These are phyloP conservation scores for Candoia aspera DNA, from an alignment of 2,113 vertebrate species.

Conservation along the genomic window DNA sequence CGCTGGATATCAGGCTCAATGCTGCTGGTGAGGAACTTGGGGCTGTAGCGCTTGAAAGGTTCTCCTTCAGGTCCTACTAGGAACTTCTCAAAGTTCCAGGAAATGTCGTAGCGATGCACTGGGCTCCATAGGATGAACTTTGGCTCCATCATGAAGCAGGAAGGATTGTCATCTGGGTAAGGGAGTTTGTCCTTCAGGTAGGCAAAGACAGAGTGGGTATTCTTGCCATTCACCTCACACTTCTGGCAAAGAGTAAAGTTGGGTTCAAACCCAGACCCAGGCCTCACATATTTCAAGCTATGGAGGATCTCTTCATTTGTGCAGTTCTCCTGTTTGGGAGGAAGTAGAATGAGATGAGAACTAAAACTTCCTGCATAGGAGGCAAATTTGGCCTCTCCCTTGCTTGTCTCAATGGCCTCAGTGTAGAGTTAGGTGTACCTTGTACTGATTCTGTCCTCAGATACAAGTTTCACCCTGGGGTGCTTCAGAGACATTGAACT, in stretches of 20 bases:
- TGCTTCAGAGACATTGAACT: not conserved
- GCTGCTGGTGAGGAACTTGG: conserved; percentile 80
- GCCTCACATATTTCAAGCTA: conserved; percentile 88
- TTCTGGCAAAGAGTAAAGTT: conserved; percentile 90
- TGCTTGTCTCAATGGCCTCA: not conserved
- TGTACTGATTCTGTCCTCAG: not conserved
- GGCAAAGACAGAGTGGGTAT: conserved; percentile 90
- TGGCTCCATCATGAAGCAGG: conserved; percentile 84
- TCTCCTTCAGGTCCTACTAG: conserved; percentile 94
- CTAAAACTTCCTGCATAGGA: not conserved
- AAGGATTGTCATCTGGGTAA: conserved; percentile 82
- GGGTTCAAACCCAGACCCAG: conserved; percentile 86
- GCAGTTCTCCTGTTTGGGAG: conserved; percentile 85
- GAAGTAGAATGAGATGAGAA: conserved; percentile 12
- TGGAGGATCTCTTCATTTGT: conserved; percentile 90
- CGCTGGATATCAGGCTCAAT: conserved; percentile 94
- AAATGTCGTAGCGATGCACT: conserved; percentile 83
- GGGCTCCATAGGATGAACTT: conserved; percentile 91
- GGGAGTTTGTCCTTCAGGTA: conserved; percentile 96
- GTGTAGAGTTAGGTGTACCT: not conserved
- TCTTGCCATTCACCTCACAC: conserved; percentile 90
- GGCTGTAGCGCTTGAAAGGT: conserved; percentile 94
- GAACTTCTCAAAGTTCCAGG: conserved; percentile 99
- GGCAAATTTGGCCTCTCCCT: not conserved
- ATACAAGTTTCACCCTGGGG: not conserved